Evolutionary conservation across 2,797 vertebrate genomes (phyloP).

Genomic region (Girardinus metallicus): DNA sequence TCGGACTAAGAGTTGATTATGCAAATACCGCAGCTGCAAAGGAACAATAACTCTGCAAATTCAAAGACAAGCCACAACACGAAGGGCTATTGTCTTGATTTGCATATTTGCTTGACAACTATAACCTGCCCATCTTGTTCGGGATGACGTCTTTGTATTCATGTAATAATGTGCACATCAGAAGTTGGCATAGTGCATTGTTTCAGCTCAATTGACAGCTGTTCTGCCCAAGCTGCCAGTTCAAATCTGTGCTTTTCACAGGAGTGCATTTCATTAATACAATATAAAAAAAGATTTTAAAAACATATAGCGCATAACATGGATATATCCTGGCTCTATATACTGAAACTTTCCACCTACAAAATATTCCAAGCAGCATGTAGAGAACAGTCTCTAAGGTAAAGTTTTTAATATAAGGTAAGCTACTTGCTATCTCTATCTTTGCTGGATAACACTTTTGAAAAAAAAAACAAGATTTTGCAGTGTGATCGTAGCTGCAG

Average conservation of each 20-base stretch:
- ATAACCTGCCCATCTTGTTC: conserved; percentile 73
- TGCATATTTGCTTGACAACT: conserved; percentile 77
- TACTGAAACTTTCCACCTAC: neutral
- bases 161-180: conserved; percentile 66
- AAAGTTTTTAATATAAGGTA: conserved; percentile 26
- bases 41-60: conserved; percentile 75
- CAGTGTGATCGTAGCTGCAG: conserved; percentile 31
- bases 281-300: conserved; percentile 8
- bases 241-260: conserved; percentile 35
- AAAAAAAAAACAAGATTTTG: neutral
- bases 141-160: conserved; percentile 70
- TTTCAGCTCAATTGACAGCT: conserved; percentile 63
- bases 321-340: conserved; percentile 20
- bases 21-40: conserved; percentile 78
- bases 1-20: conserved; percentile 74
- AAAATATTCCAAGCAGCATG: conserved; percentile 34
- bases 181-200: conserved; percentile 64
- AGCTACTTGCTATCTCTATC: conserved; percentile 33
- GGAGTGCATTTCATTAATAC: conserved; percentile 46
- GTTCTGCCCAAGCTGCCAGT: conserved; percentile 40
- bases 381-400: conserved; percentile 17
- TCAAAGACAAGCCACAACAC: conserved; percentile 75
- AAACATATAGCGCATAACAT: conserved; percentile 23
- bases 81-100: conserved; percentile 69
- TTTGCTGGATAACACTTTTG: conserved; percentile 22